A percentile compares a stretch with the other conserved stretches of the same genome.
These are phyloP conservation scores for Bradynema listronoti DNA, from an alignment of 1,140 invertebrate species.

Conservation along the genomic window DNA sequence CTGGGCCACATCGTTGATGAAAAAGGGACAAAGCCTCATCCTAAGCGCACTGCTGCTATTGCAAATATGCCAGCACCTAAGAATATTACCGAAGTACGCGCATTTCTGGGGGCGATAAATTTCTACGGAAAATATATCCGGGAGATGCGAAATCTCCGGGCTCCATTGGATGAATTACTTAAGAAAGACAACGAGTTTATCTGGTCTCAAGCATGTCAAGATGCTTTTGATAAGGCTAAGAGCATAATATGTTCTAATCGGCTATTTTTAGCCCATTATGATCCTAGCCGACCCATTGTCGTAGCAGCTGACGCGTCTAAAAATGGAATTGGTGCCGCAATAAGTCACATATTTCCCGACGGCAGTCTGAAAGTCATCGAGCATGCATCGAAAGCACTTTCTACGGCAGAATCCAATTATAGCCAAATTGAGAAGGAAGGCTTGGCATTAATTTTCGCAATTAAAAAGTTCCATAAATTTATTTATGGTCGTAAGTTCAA, in stretches of 20 bases:
- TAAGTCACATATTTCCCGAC: conserved; percentile 59
- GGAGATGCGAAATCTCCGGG: conserved; percentile 19
- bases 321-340: conserved; percentile 60
- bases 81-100: conserved; percentile 9
- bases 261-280: conserved; percentile 56
- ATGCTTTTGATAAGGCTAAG: conserved; percentile 48
- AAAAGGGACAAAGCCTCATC: too few relatives aligned
- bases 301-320: conserved; percentile 61
- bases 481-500: conserved; percentile 17
- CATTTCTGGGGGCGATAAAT: conserved; percentile 45
- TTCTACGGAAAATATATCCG: conserved; percentile 32
- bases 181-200: conserved; percentile 23
- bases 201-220: conserved; percentile 2
- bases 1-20: too few relatives aligned
- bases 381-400: conserved; percentile 59
- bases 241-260: conserved; percentile 33
- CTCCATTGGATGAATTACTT: conserved; percentile 27
- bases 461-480: conserved; percentile 17
- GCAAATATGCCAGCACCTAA: too few relatives aligned
- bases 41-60: too few relatives aligned
- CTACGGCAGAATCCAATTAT: conserved; percentile 60
- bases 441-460: conserved; percentile 16
- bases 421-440: conserved; percentile 62
- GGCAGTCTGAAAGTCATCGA: conserved; percentile 58
- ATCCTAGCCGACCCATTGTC: conserved; percentile 54